Percentiles rank a stretch among this genome's conserved stretches.
These are phyloP conservation scores for Acanthosepion lycidas DNA, from an alignment of 2,888 invertebrate species.

Conservation along the genomic window DNA sequence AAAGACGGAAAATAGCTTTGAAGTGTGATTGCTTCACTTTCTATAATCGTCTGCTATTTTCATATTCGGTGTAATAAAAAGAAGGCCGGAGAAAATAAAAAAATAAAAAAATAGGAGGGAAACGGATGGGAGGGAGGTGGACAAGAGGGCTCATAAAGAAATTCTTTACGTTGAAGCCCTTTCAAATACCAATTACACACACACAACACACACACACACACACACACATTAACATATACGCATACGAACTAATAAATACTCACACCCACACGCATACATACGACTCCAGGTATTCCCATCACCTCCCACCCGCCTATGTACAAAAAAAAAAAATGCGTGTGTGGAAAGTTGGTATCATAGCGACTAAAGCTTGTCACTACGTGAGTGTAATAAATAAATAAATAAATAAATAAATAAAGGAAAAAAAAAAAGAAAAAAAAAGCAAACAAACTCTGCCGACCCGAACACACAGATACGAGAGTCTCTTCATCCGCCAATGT, in stretches of 20 bases:
- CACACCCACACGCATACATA: neutral
- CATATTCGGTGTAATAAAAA: neutral
- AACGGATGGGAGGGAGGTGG: neutral
- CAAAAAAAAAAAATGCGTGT: neutral
- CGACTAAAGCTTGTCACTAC: neutral
- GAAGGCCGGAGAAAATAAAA: neutral
- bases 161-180: constrained; percentile 11
- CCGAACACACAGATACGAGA: too few relatives aligned
- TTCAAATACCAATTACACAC: neutral
- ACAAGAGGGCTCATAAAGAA: neutral
- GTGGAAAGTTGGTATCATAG: neutral
- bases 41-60: constrained; percentile 33
- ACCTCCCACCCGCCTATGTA: neutral
- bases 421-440: too few relatives aligned
- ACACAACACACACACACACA: neutral
- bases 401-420: too few relatives aligned
- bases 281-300: neutral
- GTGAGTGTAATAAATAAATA: too few relatives aligned
- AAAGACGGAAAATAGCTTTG: neutral
- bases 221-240: neutral
- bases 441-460: too few relatives aligned
- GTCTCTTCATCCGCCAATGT: too few relatives aligned
- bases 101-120: neutral
- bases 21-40: neutral
- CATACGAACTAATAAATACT: neutral